Evolutionary conservation across 2,888 invertebrate species (phyloP), one percentile per base, ranked within the genome.

Genomic region (Pinctada fucata): DNA sequence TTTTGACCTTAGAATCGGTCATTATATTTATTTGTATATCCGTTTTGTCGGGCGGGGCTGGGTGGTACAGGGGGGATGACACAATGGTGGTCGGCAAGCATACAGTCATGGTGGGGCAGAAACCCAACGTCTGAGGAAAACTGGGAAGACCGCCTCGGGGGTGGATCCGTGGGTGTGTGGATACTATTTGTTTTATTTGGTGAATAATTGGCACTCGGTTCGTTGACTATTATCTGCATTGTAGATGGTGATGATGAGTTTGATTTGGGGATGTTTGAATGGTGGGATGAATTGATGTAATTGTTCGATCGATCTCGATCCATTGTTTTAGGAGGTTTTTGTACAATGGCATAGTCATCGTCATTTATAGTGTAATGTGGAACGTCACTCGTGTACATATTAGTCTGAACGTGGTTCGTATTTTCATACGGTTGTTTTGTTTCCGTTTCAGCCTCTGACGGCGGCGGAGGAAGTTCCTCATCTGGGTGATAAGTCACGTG

Each of bases 311-410:
- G 48, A 63, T 48, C 69, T 58, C 50, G 52, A 63, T 16, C 63
- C 63, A 66, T 71, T 71, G 47, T 75, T 67, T 70, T 70, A 6
- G 64, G 72, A 2, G 80, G 75, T 78, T 80, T 80, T 78, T 80
- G 80, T 16, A 80, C 80, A 51, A 80, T 80, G 52, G 80, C 80
- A 63, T 80, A 80, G 66, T 75, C 77, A 65, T 80, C 80, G 64
- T 80, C 75, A 75, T 80, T 80, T 47, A 80, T 80, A 52, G 63
- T 72, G 47, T 78, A 77, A 78, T 78, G 80, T 8, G 64, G 75
- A 49, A 80, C 75, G 10, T 70, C 74, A 10, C 68, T 50, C 45
- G 49, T 49, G 16, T 13, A n/a, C 2, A 51, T 48, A 64, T n/a
- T 45, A 50, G 67, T 64, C 45, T 72, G 52, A 48, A 72, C 67